Percentiles rank a stretch among this genome's conserved stretches.
phyloP scores from a whole-genome alignment of 2,797 vertebrate genomes.

The Pelodytes ibericus region DNA sequence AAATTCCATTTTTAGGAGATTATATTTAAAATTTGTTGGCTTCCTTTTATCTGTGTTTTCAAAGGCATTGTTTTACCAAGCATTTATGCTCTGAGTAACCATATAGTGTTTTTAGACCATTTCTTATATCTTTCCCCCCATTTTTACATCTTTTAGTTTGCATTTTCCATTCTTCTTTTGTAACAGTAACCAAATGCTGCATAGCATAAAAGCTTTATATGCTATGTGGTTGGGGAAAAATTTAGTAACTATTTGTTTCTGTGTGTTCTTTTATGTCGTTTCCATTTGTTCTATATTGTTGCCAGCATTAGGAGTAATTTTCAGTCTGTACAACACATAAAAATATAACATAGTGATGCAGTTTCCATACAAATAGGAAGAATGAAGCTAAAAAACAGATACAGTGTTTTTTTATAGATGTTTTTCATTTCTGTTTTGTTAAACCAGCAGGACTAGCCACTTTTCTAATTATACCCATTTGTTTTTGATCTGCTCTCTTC shows the following conservation, averaged over 20 bases:
- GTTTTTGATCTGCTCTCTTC: not conserved
- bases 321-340: not conserved
- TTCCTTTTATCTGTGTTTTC: slow-evolving; percentile 74
- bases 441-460: not conserved
- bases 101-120: slow-evolving; percentile 1
- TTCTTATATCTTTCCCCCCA: too few species aligned
- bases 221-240: not conserved
- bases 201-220: slow-evolving; percentile 13
- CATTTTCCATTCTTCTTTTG: not conserved
- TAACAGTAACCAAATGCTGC: slow-evolving; percentile 14
- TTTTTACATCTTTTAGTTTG: slow-evolving; percentile 14
- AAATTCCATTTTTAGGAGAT: slow-evolving; percentile 73
- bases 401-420: slow-evolving; percentile 7
- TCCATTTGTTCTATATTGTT: not conserved
- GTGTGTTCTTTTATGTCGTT: not conserved
- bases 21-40: slow-evolving; percentile 74
- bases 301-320: slow-evolving; percentile 9
- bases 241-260: slow-evolving; percentile 8
- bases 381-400: slow-evolving; percentile 29
- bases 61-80: slow-evolving; percentile 70
- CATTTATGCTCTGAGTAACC: slow-evolving; percentile 32
- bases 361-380: slow-evolving; percentile 26
- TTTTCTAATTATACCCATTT: slow-evolving; percentile 12
- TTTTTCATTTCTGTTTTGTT: slow-evolving; percentile 16
- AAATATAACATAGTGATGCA: slow-evolving; percentile 2